These are phyloP conservation scores for Phthorimaea operculella DNA, from an alignment of 1,140 invertebrate genomes.

Conservation along the genomic window DNA sequence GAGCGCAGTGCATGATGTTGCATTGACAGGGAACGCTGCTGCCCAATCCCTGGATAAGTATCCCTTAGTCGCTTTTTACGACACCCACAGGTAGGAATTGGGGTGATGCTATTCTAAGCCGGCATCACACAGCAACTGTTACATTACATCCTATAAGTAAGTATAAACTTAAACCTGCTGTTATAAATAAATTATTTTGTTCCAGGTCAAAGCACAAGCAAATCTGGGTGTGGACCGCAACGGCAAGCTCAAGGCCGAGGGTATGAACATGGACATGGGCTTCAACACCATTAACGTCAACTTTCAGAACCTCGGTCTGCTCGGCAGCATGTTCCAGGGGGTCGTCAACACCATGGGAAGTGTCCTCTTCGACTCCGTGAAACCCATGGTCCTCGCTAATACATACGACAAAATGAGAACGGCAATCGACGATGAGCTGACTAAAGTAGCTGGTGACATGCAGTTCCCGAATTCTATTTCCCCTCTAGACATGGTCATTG, in stretches of 20 bases:
- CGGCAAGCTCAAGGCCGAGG: conserved; percentile 79
- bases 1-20: too few species aligned
- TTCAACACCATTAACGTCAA: conserved; percentile 83
- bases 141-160: too few species aligned
- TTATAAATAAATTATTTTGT: too few species aligned
- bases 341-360: conserved; percentile 82
- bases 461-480: conserved; percentile 87
- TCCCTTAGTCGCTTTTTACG: too few species aligned
- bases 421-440: conserved; percentile 75
- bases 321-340: conserved; percentile 79
- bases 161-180: too few species aligned
- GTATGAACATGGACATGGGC: conserved; percentile 82
- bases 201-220: conserved; percentile 70
- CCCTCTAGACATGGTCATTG: conserved; percentile 83
- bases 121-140: too few species aligned
- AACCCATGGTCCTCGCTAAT: conserved; percentile 82
- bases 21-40: too few species aligned
- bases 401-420: conserved; percentile 76
- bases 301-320: conserved; percentile 82
- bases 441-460: conserved; percentile 73
- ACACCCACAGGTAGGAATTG: too few species aligned
- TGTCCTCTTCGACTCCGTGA: conserved; percentile 87
- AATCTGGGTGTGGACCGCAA: conserved; percentile 76
- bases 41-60: too few species aligned
- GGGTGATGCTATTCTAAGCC: too few species aligned